Percentiles rank a stretch among this genome's conserved stretches.
These are phyloP conservation scores for Psittacus erithacus DNA, from an alignment of 2,113 vertebrate species.

Conservation along the genomic window DNA sequence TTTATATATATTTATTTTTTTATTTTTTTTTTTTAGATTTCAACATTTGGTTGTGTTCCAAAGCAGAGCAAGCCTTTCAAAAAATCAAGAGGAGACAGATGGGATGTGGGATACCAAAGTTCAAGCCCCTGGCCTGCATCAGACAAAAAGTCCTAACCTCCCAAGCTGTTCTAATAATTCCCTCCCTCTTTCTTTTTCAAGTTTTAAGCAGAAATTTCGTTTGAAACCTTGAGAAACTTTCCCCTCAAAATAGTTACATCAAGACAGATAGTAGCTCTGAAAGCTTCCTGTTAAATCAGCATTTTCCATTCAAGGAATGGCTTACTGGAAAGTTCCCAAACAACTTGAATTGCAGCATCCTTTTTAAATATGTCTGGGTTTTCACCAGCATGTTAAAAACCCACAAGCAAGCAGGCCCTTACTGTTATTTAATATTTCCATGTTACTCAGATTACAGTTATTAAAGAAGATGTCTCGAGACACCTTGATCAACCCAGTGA, in stretches of 20 bases:
- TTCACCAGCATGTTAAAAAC: neutral
- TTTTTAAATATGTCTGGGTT: neutral
- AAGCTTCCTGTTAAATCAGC: slow-evolving; percentile 7
- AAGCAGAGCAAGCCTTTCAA: slow-evolving; percentile 8
- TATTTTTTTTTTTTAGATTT: neutral
- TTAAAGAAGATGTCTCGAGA: neutral
- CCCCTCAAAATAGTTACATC: neutral
- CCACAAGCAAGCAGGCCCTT: neutral
- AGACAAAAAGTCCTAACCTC: neutral
- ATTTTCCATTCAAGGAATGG: slow-evolving; percentile 24
- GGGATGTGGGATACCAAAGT: neutral
- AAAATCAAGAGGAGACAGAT: neutral
- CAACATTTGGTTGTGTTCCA: neutral
- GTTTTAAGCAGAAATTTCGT: neutral
- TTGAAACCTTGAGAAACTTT: neutral
- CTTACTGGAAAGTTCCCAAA: slow-evolving; percentile 23
- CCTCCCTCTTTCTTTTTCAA: neutral
- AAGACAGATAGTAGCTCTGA: neutral
- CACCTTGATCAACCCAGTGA: neutral
- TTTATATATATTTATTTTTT: neutral
- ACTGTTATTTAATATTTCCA: neutral
- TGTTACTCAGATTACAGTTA: neutral
- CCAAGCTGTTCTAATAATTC: neutral
- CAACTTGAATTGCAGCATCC: slow-evolving; percentile 19
- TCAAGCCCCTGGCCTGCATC: neutral